These are phyloP conservation scores for Antrozous pallidus DNA, from an alignment of 2,797 vertebrate genomes.

Conservation along the genomic window DNA sequence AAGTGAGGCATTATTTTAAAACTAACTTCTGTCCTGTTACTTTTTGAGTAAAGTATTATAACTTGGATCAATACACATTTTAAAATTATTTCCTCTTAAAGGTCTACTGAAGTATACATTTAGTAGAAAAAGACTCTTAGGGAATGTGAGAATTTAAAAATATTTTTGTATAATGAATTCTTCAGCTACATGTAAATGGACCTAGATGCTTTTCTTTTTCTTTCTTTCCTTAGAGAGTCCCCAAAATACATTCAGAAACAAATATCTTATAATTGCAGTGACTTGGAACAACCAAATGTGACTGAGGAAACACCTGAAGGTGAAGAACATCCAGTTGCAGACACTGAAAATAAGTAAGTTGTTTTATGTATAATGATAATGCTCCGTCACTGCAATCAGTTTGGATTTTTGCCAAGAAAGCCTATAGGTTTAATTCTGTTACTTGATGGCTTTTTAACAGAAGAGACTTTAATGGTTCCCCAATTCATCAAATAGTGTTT, in stretches of 20 bases:
- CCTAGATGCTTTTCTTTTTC: slow-evolving; percentile 68
- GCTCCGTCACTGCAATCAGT: background rate
- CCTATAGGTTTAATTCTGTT: background rate
- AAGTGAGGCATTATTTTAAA: background rate
- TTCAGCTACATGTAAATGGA: slow-evolving; percentile 67
- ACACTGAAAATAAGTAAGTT: slow-evolving; percentile 98
- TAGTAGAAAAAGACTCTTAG: background rate
- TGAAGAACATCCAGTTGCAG: slow-evolving; percentile 92
- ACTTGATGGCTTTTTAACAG: background rate
- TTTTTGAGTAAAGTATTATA: background rate
- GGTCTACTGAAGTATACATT: background rate
- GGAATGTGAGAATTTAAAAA: background rate
- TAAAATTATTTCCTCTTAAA: background rate
- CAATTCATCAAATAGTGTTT: background rate
- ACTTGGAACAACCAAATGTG: slow-evolving; percentile 91
- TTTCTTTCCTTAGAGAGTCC: slow-evolving; percentile 76
- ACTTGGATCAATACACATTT: background rate
- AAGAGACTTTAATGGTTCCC: background rate
- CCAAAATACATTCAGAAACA: slow-evolving; percentile 79
- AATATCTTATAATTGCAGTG: slow-evolving; percentile 86
- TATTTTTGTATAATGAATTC: background rate
- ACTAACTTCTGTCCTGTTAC: background rate
- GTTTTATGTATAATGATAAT: background rate
- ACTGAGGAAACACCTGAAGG: slow-evolving; percentile 93
- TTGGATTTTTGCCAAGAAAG: background rate